Evolutionary conservation across 2,113 vertebrate genomes (phyloP).

Genomic region (Lasiurus cinereus): DNA sequence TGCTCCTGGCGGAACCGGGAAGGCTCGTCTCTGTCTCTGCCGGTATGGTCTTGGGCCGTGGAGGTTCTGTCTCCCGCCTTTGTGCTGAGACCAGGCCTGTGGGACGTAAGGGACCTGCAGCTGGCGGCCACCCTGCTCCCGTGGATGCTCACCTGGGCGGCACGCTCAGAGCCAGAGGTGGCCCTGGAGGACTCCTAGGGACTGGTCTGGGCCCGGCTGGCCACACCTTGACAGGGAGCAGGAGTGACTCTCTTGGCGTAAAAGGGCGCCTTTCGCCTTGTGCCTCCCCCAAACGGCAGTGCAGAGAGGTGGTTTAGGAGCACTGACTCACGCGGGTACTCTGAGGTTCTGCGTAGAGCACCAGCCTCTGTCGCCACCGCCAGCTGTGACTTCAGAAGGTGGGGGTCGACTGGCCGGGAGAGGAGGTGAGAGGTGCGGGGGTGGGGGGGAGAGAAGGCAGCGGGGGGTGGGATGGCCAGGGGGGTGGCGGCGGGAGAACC

Average conservation of each 20-base stretch:
- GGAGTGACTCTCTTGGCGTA: neutral
- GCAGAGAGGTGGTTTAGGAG: neutral
- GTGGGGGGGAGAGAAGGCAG: neutral
- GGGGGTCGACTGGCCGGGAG: neutral
- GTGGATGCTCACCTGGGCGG: neutral
- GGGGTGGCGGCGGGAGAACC: neutral
- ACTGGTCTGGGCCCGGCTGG: neutral
- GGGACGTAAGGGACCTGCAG: no score
- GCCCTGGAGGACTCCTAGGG: neutral
- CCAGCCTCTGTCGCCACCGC: neutral
- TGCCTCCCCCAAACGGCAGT: neutral
- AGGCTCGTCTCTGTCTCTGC: neutral
- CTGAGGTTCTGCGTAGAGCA: conserved; percentile 1
- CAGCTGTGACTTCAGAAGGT: conserved; percentile 41
- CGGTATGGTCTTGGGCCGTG: neutral
- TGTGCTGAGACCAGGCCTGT: neutral
- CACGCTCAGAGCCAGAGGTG: neutral
- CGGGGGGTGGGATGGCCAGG: neutral
- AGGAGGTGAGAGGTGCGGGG: neutral
- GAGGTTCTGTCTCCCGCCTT: neutral
- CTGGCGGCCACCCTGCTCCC: rapidly evolving
- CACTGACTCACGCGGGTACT: neutral
- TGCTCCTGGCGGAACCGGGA: neutral
- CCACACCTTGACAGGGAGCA: neutral
- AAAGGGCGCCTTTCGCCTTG: neutral